Percentiles rank a stretch among this genome's conserved stretches.
These are phyloP conservation scores for Neodontobutis hainanensis DNA, from an alignment of 2,113 vertebrate genomes.

Conservation along the genomic window DNA sequence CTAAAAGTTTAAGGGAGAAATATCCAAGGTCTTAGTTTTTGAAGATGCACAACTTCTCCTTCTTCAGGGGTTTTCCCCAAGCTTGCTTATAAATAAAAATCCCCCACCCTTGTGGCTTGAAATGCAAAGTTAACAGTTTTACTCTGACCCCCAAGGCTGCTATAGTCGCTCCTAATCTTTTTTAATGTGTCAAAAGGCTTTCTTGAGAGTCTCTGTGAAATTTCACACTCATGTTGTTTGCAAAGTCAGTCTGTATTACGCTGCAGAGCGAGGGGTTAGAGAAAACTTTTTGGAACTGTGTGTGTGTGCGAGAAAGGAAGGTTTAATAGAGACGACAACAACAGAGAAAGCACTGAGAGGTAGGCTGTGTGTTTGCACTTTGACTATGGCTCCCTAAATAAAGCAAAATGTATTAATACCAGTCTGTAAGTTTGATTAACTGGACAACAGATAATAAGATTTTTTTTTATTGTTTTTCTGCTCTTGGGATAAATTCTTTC, in stretches of 20 bases:
- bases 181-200: slow-evolving; percentile 80
- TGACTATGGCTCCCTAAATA: not conserved
- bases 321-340: slow-evolving; percentile 7
- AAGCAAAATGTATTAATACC: no score
- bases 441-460: no score
- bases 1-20: slow-evolving; percentile 56
- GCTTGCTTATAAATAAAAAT: slow-evolving; percentile 41
- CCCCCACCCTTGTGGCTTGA: slow-evolving; percentile 64
- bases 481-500: no score
- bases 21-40: slow-evolving; percentile 62
- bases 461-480: no score
- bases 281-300: slow-evolving; percentile 55
- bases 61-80: slow-evolving; percentile 70
- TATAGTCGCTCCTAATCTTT: slow-evolving; percentile 79
- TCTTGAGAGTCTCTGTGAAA: slow-evolving; percentile 75
- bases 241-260: slow-evolving; percentile 75
- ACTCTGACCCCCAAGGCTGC: slow-evolving; percentile 65
- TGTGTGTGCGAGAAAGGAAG: slow-evolving; percentile 30
- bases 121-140: slow-evolving; percentile 82
- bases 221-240: slow-evolving; percentile 79
- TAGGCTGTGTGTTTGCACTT: slow-evolving; percentile 1
- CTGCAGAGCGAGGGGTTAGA: slow-evolving; percentile 50
- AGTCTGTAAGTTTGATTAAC: no score
- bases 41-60: slow-evolving; percentile 66
- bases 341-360: slow-evolving; percentile 3